Evolutionary conservation across 2,888 invertebrate genomes (phyloP).

Genomic region (Idaea straminata): DNA sequence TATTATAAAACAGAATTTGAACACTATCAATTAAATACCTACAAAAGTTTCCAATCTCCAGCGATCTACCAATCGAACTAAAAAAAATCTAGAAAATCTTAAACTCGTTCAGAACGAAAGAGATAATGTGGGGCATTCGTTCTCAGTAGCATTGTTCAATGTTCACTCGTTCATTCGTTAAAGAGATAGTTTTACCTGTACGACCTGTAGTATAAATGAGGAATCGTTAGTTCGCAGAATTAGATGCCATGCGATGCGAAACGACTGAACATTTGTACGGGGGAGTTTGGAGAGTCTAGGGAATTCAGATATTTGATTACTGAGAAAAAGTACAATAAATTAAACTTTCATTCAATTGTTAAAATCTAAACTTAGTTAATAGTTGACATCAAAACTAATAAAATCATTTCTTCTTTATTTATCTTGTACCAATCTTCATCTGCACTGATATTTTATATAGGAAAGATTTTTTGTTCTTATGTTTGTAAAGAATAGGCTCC

Average conservation of each 20-base stretch:
- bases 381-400: too few species aligned
- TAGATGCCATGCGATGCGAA: neutral
- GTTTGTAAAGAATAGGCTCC: too few species aligned
- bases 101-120: constrained; percentile 22
- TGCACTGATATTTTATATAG: too few species aligned
- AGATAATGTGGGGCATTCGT: constrained; percentile 26
- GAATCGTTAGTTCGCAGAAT: neutral
- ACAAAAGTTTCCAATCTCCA: neutral
- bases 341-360: neutral
- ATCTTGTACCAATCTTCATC: too few species aligned
- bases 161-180: neutral
- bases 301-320: neutral
- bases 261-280: neutral
- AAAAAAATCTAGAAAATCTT: neutral
- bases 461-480: too few species aligned
- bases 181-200: constrained; percentile 12
- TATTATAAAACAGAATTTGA: neutral
- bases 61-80: neutral
- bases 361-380: too few species aligned
- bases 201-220: constrained; percentile 14
- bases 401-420: too few species aligned
- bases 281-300: neutral
- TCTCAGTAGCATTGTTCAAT: neutral
- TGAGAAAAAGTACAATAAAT: neutral
- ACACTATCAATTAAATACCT: neutral